phyloP scores from a whole-genome alignment of 1,140 invertebrate species.

The Ectropis grisescens region DNA sequence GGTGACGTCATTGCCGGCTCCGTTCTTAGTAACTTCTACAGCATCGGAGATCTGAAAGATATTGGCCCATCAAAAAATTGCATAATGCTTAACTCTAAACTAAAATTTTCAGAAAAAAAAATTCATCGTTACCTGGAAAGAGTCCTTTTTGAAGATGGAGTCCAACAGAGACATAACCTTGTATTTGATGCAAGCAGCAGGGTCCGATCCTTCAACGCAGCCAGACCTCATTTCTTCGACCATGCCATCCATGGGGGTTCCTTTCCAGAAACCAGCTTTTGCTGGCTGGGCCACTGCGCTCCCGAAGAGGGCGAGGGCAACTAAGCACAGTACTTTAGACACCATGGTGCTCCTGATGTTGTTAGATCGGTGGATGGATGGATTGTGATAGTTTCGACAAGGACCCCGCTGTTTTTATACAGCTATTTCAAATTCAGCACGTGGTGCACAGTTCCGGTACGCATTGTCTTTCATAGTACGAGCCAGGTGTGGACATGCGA shows the following conservation, averaged over 20 bases:
- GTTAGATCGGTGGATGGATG: conserved; percentile 48
- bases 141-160: conserved; percentile 82
- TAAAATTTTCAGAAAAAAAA: no score
- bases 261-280: conserved; percentile 78
- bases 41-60: conserved; percentile 75
- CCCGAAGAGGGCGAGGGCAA: conserved; percentile 63
- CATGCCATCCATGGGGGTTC: conserved; percentile 76
- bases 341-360: conserved; percentile 63
- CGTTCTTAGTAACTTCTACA: conserved; percentile 81
- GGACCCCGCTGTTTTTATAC: conserved; percentile 66
- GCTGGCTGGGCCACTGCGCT: conserved; percentile 72
- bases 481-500: conserved; percentile 34
- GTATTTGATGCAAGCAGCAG: conserved; percentile 85
- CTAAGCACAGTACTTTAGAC: conserved; percentile 62
- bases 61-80: no score
- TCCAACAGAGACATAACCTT: conserved; percentile 83
- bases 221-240: conserved; percentile 81
- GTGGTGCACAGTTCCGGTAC: conserved; percentile 54
- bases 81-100: no score
- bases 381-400: conserved; percentile 64
- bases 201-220: conserved; percentile 80
- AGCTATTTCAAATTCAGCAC: conserved; percentile 70
- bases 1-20: conserved; percentile 71
- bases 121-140: conserved; percentile 74
- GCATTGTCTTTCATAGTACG: conserved; percentile 51